Evolutionary conservation across 2,888 invertebrate genomes (phyloP).

Genomic region (Oeneis ivallda): DNA sequence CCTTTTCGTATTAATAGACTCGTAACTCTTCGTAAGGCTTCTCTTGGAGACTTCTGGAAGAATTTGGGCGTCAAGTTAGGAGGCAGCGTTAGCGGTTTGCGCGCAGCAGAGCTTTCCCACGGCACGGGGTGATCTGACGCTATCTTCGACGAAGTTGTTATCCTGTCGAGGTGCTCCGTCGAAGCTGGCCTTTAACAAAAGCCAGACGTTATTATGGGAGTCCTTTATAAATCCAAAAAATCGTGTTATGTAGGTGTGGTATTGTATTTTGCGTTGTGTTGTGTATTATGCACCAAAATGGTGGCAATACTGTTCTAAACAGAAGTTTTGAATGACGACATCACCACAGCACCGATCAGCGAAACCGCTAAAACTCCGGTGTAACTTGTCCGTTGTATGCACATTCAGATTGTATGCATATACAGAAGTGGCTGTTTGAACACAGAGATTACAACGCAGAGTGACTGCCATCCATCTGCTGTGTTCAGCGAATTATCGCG

Average conservation of each 20-base stretch:
- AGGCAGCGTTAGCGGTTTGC: constrained; percentile 93
- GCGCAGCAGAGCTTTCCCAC: constrained; percentile 78
- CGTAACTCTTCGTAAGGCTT: constrained; percentile 92
- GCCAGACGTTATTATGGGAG: background rate
- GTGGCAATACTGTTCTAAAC: too few species aligned
- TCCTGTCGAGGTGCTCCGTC: constrained; percentile 91
- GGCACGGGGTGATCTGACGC: constrained; percentile 77
- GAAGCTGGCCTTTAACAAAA: constrained; percentile 85
- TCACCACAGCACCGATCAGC: too few species aligned
- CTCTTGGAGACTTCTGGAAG: constrained; percentile 93
- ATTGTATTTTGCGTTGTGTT: too few species aligned
- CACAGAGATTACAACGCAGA: too few species aligned
- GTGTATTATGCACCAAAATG: too few species aligned
- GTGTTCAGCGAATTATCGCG: too few species aligned
- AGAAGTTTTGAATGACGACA: too few species aligned
- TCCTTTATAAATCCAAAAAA: background rate
- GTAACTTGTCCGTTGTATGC: too few species aligned
- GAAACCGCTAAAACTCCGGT: too few species aligned
- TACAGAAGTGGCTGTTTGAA: too few species aligned
- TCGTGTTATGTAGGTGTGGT: background rate
- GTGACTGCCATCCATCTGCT: too few species aligned
- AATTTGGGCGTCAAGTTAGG: constrained; percentile 94
- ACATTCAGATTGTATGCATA: too few species aligned
- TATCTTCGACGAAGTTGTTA: constrained; percentile 78
- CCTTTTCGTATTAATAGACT: constrained; percentile 93